These are phyloP conservation scores for Heteromurus nitidus DNA, from an alignment of 2,888 invertebrate species.

Conservation along the genomic window DNA sequence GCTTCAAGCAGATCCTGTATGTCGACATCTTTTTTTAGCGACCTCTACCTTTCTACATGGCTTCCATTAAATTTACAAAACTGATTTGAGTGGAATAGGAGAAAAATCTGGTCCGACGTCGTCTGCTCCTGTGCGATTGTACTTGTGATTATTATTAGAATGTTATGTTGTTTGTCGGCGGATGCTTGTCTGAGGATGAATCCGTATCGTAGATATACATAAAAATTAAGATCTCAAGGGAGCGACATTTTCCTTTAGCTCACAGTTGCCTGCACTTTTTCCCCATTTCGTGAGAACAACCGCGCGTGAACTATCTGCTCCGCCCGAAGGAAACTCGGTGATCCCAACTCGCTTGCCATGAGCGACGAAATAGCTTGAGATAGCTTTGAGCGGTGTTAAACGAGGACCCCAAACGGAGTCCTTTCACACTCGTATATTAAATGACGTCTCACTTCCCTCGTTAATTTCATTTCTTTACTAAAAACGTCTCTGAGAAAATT, in stretches of 20 bases:
- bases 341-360: too few relatives aligned
- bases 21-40: too few relatives aligned
- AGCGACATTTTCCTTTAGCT: neutral
- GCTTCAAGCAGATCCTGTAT: too few relatives aligned
- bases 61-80: too few relatives aligned
- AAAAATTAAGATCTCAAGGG: conserved; percentile 8
- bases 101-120: conserved; percentile 34
- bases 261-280: neutral
- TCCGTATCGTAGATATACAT: neutral
- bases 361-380: neutral
- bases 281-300: neutral
- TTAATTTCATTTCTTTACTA: conserved; percentile 48
- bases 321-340: neutral
- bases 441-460: conserved; percentile 43
- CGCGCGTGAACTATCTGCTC: neutral
- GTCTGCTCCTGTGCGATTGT: neutral
- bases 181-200: too few relatives aligned
- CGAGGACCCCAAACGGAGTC: neutral
- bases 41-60: too few relatives aligned
- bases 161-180: conserved; percentile 30
- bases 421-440: conserved; percentile 35
- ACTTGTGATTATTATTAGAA: conserved; percentile 2
- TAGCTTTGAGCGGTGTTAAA: neutral
- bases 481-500: conserved; percentile 42
- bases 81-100: conserved; percentile 1